Evolutionary conservation across 2,113 vertebrate genomes (phyloP).

Genomic region (Orthochromis indermauri): DNA sequence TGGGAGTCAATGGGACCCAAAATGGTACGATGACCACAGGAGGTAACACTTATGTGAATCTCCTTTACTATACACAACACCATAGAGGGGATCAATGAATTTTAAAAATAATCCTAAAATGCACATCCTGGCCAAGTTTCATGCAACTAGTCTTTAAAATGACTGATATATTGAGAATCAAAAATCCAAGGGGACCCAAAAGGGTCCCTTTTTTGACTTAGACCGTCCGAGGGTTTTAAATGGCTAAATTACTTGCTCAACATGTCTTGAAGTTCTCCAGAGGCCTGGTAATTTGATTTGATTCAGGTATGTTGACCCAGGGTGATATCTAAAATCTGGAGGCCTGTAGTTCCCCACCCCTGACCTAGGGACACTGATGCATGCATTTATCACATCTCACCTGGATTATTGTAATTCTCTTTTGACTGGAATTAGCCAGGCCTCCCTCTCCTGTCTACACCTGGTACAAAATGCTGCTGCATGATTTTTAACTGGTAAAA

Average conservation of each 20-base stretch:
- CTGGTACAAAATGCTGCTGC: neutral
- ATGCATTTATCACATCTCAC: neutral
- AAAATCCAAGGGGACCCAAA: too few species aligned
- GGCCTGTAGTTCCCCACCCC: neutral
- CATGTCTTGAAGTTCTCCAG: fast-evolving
- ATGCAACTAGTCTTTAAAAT: too few species aligned
- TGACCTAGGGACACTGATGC: neutral
- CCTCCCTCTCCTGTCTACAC: neutral
- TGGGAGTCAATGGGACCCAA: neutral
- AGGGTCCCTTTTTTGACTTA: too few species aligned
- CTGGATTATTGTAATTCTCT: neutral
- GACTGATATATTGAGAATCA: too few species aligned
- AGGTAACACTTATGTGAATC: too few species aligned
- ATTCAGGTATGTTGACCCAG: neutral
- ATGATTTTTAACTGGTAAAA: neutral
- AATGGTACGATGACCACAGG: too few species aligned
- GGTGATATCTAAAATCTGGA: neutral
- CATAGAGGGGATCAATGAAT: too few species aligned
- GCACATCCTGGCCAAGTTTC: too few species aligned
- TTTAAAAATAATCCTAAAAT: too few species aligned
- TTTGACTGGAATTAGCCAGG: neutral
- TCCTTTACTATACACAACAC: too few species aligned
- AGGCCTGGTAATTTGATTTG: neutral
- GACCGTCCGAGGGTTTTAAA: too few species aligned
- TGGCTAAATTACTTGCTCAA: neutral